These are phyloP conservation scores for Clamator glandarius DNA, from an alignment of 2,797 vertebrate genomes.

Conservation along the genomic window DNA sequence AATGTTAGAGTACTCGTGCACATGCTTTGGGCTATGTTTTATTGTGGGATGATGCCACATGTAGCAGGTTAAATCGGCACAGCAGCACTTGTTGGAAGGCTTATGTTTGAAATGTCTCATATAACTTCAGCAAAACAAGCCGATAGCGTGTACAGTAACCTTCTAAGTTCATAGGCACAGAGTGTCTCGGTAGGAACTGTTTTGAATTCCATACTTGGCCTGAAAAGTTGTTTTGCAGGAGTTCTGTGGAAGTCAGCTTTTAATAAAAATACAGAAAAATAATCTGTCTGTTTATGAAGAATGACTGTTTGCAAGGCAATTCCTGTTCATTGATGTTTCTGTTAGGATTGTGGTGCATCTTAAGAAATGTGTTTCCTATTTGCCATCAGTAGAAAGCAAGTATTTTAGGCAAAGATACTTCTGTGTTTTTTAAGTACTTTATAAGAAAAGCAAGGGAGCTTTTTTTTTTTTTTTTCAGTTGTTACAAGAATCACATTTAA, in stretches of 20 bases:
- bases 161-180: conserved; percentile 66
- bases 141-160: conserved; percentile 63
- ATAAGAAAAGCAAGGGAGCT: neutral
- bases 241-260: conserved; percentile 22
- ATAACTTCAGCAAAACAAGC: conserved; percentile 76
- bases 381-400: neutral
- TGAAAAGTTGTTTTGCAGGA: conserved; percentile 51
- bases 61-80: conserved; percentile 24
- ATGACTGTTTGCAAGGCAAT: neutral
- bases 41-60: neutral
- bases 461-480: neutral
- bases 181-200: conserved; percentile 54
- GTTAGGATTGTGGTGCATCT: neutral
- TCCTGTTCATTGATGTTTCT: neutral
- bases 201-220: conserved; percentile 72
- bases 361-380: neutral
- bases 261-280: conserved; percentile 6
- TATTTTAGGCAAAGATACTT: neutral
- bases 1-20: neutral
- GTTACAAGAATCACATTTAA: neutral
- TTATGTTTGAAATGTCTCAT: conserved; percentile 80
- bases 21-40: neutral
- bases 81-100: conserved; percentile 65
- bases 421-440: neutral
- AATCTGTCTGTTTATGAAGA: neutral